Base-by-base conservation (phyloP, 92 coral and sea anemone genomes). In the Palythoa heliodiscus region DNA sequence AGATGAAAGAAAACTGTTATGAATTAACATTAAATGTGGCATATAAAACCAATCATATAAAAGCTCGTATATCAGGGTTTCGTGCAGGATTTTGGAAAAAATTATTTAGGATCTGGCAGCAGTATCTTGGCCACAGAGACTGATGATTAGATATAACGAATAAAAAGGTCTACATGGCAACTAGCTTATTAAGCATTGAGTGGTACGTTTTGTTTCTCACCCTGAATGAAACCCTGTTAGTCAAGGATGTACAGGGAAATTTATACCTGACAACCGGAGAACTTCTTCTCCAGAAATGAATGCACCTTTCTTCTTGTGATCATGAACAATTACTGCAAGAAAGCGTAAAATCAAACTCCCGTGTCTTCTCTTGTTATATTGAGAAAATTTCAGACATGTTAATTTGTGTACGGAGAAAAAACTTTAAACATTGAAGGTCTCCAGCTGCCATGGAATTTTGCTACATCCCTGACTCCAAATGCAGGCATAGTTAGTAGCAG, bases 251-350 rank as follows among this genome's bases (percentile, higher is more conserved):
- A 64, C 48, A 11, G 60, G 53, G 72, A 23, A 48, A 66, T 43
- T 40, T 43, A 67, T 80, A 80, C 84, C 84, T 80, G 84, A 80
- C 84, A 80, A 80, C 84, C 84, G 84, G 84, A 80, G 84, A 80
- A 80, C 84, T 80, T 80, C 84, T 47, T 80, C 84, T 80, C 84
- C 84, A 60, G 64, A 74, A 60, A 78, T 61, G 84, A 66, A 80
- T 80, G 84, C 47, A 80, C 75, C 84, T 67, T 80, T 80, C 84
- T 80, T 74, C 84, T 80, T 80, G 84, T 66, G 82, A 52, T 75
- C 80, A 75, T 75, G 83, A 80, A 48, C 84, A 80, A 80, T 64
- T 80, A 80, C 84, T 80, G 84, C 70, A 80, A 80, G 75, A 80
- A 80, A 80, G 84, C 70, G 73, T 68, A 80, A 64, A 80, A 73